These are phyloP conservation scores for Aplidium turbinatum DNA, from an alignment of 23 tunicate species.

Conservation along the genomic window DNA sequence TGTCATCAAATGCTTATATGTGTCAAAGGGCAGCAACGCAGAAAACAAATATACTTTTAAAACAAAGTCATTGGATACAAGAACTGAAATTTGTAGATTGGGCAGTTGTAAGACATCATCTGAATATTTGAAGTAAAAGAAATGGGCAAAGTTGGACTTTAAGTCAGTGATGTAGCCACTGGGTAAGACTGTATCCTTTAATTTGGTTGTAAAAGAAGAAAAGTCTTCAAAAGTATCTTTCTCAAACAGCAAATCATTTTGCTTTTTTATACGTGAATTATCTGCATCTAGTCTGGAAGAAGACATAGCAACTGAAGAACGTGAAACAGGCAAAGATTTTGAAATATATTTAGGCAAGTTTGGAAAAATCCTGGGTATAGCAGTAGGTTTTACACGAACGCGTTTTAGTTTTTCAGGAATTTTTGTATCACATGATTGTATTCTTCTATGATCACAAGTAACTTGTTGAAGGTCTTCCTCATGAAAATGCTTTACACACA, in stretches of 20 bases:
- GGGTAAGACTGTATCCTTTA: background rate
- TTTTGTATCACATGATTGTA: no score
- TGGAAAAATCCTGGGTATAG: background rate
- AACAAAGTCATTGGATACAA: background rate
- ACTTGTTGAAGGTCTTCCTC: background rate
- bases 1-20: background rate
- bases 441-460: background rate
- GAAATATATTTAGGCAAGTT: slow-evolving; percentile 3
- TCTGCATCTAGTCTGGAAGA: background rate
- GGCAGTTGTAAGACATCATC: background rate
- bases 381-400: background rate
- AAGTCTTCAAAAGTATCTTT: no score
- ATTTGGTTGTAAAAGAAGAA: slow-evolving; percentile 1
- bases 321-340: background rate
- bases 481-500: slow-evolving; percentile 4
- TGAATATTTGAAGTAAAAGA: background rate
- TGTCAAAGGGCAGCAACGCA: background rate
- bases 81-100: background rate
- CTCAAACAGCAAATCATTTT: background rate
- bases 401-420: no score
- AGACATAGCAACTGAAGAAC: background rate
- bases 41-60: background rate
- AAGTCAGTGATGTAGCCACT: background rate
- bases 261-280: background rate
- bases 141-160: background rate